Conservation (phyloP, 2,113 vertebrate species). For the Ondatra zibethicus region DNA sequence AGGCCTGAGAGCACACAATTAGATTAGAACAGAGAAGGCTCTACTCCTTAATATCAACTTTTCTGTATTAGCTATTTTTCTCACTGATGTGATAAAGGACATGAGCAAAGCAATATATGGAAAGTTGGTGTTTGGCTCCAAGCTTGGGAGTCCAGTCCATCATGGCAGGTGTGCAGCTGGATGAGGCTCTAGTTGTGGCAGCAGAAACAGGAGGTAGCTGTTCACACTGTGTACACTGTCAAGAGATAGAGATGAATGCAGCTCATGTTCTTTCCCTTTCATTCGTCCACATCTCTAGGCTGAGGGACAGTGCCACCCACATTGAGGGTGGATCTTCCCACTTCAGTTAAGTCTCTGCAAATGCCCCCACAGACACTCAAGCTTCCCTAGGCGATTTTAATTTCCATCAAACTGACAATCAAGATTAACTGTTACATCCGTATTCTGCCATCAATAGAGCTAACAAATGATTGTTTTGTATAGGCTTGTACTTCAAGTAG, state of each 20-base stretch:
- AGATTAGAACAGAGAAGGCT: no score
- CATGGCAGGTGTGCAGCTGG: no score
- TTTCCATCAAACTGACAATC: neutral
- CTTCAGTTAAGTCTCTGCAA: neutral
- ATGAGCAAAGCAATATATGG: neutral
- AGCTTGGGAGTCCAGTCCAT: neutral
- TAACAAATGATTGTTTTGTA: conserved; percentile 10
- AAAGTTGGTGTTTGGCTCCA: neutral
- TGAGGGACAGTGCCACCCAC: neutral
- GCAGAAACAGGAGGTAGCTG: neutral
- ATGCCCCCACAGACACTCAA: neutral
- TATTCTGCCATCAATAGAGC: neutral
- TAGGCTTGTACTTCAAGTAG: neutral
- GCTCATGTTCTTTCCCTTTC: neutral
- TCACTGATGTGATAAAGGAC: neutral
- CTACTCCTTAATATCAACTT: neutral
- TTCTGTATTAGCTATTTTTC: no score
- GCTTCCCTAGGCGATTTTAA: neutral
- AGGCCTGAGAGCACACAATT: neutral
- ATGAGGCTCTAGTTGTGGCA: no score
- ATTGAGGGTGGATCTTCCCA: no score
- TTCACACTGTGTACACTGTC: neutral
- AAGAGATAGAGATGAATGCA: neutral
- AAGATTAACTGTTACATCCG: neutral
- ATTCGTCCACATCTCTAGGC: neutral